Evolutionary conservation across 2,888 invertebrate genomes (phyloP).

Genomic region (Caenorhabditis afra): DNA sequence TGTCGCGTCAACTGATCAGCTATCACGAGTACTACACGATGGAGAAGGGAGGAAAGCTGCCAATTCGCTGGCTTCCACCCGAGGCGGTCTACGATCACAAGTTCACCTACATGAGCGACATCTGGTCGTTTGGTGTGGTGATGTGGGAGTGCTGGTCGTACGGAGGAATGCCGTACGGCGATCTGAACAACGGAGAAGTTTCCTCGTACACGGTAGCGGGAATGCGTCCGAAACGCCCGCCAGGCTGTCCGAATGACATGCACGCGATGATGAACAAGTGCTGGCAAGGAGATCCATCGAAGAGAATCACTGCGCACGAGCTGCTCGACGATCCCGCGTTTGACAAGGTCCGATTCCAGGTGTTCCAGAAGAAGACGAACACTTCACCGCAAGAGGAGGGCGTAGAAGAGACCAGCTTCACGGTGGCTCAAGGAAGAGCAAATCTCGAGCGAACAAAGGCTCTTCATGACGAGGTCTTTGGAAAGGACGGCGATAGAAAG

Average conservation of each 20-base stretch:
- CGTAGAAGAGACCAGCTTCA: background rate
- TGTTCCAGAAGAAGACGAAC: background rate
- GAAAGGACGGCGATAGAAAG: no score
- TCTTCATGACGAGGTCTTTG: no score
- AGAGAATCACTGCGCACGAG: constrained; percentile 93
- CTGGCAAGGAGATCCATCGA: constrained; percentile 93
- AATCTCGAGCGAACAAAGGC: background rate
- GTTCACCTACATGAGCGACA: constrained; percentile 97
- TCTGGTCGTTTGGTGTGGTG: constrained; percentile 98
- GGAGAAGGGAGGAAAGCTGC: constrained; percentile 68
- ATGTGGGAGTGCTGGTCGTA: constrained; percentile 98
- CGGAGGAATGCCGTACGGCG: constrained; percentile 94
- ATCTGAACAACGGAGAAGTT: constrained; percentile 96
- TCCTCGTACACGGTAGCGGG: constrained; percentile 84
- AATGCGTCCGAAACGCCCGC: constrained; percentile 93
- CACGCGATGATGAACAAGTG: constrained; percentile 94
- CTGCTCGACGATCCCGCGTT: constrained; percentile 82
- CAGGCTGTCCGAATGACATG: constrained; percentile 91
- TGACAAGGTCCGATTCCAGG: constrained; percentile 10
- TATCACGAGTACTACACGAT: constrained; percentile 77
- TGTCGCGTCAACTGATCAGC: constrained; percentile 75
- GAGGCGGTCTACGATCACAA: constrained; percentile 97
- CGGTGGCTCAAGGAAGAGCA: background rate
- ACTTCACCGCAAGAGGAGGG: background rate
- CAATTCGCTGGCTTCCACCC: constrained; percentile 94